A percentile compares a stretch with the other conserved stretches of the same genome.
phyloP scores from a whole-genome alignment of 2,888 invertebrate species.

The Orthosia gothica region DNA sequence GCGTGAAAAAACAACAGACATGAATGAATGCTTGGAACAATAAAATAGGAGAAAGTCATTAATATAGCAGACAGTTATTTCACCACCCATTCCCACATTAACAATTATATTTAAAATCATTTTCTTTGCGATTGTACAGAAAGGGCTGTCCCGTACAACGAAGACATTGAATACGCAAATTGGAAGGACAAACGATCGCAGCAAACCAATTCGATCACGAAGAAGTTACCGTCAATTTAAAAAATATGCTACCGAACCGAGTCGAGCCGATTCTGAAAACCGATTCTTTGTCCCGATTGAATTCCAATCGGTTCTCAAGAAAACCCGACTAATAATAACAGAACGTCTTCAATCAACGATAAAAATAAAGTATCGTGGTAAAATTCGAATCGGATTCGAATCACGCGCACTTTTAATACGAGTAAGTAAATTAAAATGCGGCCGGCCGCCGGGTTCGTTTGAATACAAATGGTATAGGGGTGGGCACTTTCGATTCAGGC shows the following conservation, averaged over 20 bases:
- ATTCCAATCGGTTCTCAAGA: constrained; percentile 70
- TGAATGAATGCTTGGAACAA: constrained; percentile 31
- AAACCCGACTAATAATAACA: constrained; percentile 78
- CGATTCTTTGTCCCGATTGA: constrained; percentile 68
- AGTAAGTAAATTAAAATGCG: constrained; percentile 91
- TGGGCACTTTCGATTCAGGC: constrained; percentile 84
- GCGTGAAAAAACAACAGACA: constrained; percentile 6
- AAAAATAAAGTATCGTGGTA: constrained; percentile 87
- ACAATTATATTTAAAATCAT: constrained; percentile 56
- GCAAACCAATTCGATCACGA: constrained; percentile 78
- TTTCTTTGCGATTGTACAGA: constrained; percentile 41
- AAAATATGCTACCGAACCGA: constrained; percentile 77
- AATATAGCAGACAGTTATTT: constrained; percentile 22
- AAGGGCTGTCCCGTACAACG: constrained; percentile 58
- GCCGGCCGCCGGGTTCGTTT: constrained; percentile 82
- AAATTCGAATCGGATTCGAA: constrained; percentile 85
- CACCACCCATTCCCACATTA: constrained; percentile 23
- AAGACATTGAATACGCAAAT: constrained; percentile 75
- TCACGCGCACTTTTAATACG: constrained; percentile 90
- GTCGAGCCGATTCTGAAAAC: constrained; percentile 68
- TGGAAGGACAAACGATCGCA: constrained; percentile 79
- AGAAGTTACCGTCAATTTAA: constrained; percentile 81
- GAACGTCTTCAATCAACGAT: constrained; percentile 88
- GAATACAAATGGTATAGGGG: constrained; percentile 90
- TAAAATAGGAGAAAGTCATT: constrained; percentile 5